These are phyloP conservation scores for Hippoglossus stenolepis DNA, from an alignment of 2,113 vertebrate genomes.

Conservation along the genomic window DNA sequence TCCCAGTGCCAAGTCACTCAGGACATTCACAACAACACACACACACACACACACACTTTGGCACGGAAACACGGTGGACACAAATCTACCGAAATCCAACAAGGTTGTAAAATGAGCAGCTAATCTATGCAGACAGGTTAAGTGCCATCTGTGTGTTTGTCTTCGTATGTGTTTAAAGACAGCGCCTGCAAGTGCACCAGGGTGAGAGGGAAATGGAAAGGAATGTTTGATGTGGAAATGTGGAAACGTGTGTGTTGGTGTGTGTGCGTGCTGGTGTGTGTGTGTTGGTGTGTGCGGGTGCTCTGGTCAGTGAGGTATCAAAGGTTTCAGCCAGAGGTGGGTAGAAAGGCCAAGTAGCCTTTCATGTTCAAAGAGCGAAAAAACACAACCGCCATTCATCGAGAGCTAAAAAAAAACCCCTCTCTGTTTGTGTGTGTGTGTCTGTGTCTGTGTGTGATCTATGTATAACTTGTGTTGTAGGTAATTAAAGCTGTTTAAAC, in stretches of 20 bases:
- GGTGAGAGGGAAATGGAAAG: conserved; percentile 39
- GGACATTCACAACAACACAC: conserved; percentile 47
- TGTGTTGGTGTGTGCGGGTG: conserved; percentile 17
- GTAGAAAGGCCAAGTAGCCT: conserved; percentile 71
- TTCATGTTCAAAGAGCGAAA: conserved; percentile 82
- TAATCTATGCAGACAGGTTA: conserved; percentile 55
- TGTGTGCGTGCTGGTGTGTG: conserved; percentile 10
- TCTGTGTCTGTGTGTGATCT: background rate
- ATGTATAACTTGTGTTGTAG: background rate
- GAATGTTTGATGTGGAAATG: conserved; percentile 75
- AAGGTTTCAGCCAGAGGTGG: conserved; percentile 70
- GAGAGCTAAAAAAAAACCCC: conserved; percentile 25
- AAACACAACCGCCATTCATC: conserved; percentile 66
- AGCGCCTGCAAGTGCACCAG: conserved; percentile 12
- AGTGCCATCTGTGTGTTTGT: conserved; percentile 47
- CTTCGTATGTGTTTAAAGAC: conserved; percentile 39
- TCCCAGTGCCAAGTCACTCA: conserved; percentile 61
- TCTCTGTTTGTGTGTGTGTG: background rate
- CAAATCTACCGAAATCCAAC: conserved; percentile 34
- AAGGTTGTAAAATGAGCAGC: conserved; percentile 31
- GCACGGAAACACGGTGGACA: conserved; percentile 11
- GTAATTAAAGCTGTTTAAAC: background rate
- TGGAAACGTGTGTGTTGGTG: background rate
- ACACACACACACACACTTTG: conserved; percentile 10
- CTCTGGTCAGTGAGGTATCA: conserved; percentile 64